Percentiles rank a stretch among this genome's conserved stretches.
Conservation (phyloP, 1,140 invertebrate genomes). For the Euborellia annulipes region DNA sequence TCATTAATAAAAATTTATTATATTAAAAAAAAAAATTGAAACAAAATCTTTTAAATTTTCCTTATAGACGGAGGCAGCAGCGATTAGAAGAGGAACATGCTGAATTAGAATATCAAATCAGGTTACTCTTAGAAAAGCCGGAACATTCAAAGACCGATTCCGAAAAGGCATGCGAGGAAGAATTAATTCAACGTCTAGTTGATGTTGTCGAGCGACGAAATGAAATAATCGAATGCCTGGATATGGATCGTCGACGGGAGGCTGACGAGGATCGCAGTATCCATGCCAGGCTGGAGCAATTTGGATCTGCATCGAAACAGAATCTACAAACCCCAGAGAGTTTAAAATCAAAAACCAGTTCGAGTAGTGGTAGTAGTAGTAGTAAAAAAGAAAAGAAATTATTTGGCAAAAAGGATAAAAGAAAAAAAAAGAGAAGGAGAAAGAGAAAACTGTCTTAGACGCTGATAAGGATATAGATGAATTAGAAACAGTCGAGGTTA, state of each 20-base stretch:
- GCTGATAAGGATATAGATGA: no score
- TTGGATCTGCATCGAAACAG: no score
- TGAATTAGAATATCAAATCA: constrained; percentile 79
- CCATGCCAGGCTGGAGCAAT: constrained; percentile 11
- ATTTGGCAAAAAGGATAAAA: no score
- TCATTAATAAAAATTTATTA: no score
- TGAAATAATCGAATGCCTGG: constrained; percentile 78
- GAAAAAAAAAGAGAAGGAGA: no score
- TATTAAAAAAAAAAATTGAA: no score
- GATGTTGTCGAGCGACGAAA: constrained; percentile 74
- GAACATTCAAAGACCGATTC: constrained; percentile 63
- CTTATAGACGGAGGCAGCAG: constrained; percentile 61
- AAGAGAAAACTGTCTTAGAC: no score
- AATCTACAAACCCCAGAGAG: no score
- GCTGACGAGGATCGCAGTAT: constrained; percentile 55
- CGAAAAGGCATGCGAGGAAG: constrained; percentile 50
- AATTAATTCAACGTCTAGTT: constrained; percentile 44
- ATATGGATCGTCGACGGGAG: constrained; percentile 72
- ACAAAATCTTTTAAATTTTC: constrained; percentile 2
- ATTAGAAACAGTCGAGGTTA: no score
- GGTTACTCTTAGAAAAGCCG: constrained; percentile 64
- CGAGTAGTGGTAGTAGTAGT: no score
- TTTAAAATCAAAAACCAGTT: no score
- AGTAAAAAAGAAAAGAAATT: no score
- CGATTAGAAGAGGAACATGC: constrained; percentile 81